phyloP scores from a whole-genome alignment of 2,888 invertebrate genomes.

The Tetanocera ferruginea region DNA sequence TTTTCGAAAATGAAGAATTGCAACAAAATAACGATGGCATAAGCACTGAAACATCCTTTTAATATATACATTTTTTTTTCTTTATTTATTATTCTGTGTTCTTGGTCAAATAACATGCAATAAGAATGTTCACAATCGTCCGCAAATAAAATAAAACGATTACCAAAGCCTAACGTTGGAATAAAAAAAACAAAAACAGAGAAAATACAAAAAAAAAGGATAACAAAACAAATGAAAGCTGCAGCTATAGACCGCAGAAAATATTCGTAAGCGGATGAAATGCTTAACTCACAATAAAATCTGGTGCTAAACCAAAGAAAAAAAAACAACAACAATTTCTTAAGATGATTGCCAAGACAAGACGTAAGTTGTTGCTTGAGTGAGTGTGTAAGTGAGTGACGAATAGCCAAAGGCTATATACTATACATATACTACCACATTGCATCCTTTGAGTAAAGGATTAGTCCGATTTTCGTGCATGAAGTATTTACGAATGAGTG shows the following conservation, averaged over 20 bases:
- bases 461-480: not conserved
- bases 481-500: slow-evolving; percentile 27
- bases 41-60: not conserved
- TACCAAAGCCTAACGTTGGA: not conserved
- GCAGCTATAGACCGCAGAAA: slow-evolving; percentile 20
- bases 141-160: not conserved
- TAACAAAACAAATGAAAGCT: slow-evolving; percentile 17
- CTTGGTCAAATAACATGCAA: not conserved
- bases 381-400: slow-evolving; percentile 7
- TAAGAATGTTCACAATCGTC: not conserved
- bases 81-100: not conserved
- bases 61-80: not conserved
- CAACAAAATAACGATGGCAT: not conserved
- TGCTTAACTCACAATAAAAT: not conserved
- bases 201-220: slow-evolving; percentile 11
- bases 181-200: not conserved
- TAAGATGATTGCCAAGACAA: not conserved
- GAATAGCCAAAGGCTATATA: slow-evolving; percentile 38
- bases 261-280: slow-evolving; percentile 15
- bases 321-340: not conserved
- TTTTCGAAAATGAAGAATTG: slow-evolving; percentile 21
- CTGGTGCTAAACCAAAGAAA: not conserved
- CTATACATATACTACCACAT: no score
- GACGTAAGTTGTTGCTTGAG: not conserved
- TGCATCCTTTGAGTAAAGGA: slow-evolving; percentile 34